These are phyloP conservation scores for Pithys albifrons DNA, from an alignment of 2,113 vertebrate species.

Conservation along the genomic window DNA sequence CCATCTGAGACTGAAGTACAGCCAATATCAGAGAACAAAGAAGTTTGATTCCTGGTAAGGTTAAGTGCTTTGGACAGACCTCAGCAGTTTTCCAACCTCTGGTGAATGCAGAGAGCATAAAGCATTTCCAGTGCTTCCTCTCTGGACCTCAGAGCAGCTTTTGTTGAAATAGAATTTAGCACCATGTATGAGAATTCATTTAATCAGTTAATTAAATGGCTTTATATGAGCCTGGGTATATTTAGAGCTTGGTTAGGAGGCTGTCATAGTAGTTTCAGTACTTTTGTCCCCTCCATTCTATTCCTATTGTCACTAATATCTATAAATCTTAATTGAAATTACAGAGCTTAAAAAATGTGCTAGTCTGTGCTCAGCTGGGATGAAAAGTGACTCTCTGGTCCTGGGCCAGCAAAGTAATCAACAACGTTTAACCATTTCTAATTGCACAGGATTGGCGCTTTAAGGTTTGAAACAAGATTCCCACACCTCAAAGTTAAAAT, in stretches of 20 bases:
- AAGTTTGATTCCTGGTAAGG: neutral
- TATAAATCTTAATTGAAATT: slow-evolving; percentile 65
- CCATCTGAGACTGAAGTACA: neutral
- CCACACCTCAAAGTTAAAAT: neutral
- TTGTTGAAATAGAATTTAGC: neutral
- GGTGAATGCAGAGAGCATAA: neutral
- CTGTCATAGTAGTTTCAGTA: neutral
- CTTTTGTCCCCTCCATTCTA: neutral
- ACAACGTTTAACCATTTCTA: neutral
- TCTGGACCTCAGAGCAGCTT: neutral
- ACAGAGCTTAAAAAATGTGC: neutral
- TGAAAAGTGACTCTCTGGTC: neutral
- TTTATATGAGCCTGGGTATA: neutral
- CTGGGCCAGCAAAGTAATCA: neutral
- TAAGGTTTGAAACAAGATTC: neutral
- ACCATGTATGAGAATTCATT: neutral
- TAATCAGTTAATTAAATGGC: slow-evolving; percentile 29
- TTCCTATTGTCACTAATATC: slow-evolving; percentile 20
- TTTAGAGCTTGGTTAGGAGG: neutral
- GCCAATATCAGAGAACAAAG: neutral
- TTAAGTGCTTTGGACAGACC: neutral
- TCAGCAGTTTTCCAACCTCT: neutral
- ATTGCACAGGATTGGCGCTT: neutral
- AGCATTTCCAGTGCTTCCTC: neutral
- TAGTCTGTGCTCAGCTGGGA: neutral